These are phyloP conservation scores for Bombus superbus DNA, from an alignment of 1,140 invertebrate species.

Conservation along the genomic window DNA sequence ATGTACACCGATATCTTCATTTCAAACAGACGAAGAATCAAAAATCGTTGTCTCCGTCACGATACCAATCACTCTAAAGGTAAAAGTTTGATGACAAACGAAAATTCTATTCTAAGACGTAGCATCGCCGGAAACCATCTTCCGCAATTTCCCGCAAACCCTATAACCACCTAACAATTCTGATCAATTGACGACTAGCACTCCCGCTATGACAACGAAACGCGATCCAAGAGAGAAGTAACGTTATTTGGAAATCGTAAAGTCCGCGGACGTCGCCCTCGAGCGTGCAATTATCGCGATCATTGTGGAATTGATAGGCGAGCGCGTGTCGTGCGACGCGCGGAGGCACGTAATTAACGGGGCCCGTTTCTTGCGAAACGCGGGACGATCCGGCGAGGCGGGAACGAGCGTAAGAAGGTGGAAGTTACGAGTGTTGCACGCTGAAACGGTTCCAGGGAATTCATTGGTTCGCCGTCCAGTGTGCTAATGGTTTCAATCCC, in stretches of 20 bases:
- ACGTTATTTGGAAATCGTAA: background rate
- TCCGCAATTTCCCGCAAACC: background rate
- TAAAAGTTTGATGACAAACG: too few species aligned
- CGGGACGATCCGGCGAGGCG: too few species aligned
- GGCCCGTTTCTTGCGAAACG: conserved; percentile 52
- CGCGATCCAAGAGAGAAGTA: background rate
- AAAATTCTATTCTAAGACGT: too few species aligned
- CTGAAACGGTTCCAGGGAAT: conserved; percentile 42
- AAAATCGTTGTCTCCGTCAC: too few species aligned
- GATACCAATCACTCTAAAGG: too few species aligned
- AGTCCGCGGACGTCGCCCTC: background rate
- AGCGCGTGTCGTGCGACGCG: background rate
- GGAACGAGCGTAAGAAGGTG: conserved; percentile 2
- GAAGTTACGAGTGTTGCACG: background rate
- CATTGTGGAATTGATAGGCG: conserved; percentile 36
- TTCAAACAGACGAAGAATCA: too few species aligned
- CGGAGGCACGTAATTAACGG: conserved; percentile 50
- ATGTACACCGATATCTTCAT: too few species aligned
- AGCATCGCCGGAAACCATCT: background rate
- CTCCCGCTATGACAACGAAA: background rate
- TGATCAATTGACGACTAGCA: background rate
- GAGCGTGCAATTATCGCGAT: conserved; percentile 24
- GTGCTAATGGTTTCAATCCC: conserved; percentile 50
- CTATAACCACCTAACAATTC: background rate
- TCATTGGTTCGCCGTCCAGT: conserved; percentile 25